Percentiles rank a stretch among this genome's conserved stretches.
These are phyloP conservation scores for Stenoptilia bipunctidactyla DNA, from an alignment of 2,888 invertebrate genomes.

Conservation along the genomic window DNA sequence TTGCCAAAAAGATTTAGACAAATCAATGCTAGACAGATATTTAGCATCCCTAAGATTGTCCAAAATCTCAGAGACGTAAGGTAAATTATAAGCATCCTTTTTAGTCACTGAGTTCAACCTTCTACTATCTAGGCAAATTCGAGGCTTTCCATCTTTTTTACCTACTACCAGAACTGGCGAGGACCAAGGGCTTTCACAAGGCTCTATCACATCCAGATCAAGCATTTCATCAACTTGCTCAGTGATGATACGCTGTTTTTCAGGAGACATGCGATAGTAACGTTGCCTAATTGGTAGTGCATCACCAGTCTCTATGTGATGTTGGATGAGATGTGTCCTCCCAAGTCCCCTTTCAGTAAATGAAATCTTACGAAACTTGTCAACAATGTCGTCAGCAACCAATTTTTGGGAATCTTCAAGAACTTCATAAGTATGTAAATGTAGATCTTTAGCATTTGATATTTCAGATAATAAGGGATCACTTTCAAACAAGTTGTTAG, in stretches of 20 bases:
- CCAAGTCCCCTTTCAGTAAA: constrained; percentile 14
- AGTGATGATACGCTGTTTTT: constrained; percentile 11
- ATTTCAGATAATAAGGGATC: not conserved
- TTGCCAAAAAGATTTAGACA: constrained; percentile 12
- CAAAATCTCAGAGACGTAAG: constrained; percentile 15
- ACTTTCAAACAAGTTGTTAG: not conserved
- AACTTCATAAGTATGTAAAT: constrained; percentile 2
- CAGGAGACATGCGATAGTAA: constrained; percentile 14
- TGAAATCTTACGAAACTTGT: constrained; percentile 12
- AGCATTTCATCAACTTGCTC: constrained; percentile 12
- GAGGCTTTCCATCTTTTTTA: constrained; percentile 13
- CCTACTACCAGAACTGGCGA: constrained; percentile 13
- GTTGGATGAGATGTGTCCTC: constrained; percentile 15
- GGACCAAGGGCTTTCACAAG: constrained; percentile 17
- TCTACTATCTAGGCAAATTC: constrained; percentile 16
- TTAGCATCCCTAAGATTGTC: constrained; percentile 13
- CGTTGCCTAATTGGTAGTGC: constrained; percentile 16
- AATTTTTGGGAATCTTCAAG: constrained; percentile 6
- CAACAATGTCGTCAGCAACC: constrained; percentile 8
- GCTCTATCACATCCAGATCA: constrained; percentile 7
- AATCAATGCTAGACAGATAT: constrained; percentile 12
- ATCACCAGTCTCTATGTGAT: constrained; percentile 19
- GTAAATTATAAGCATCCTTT: constrained; percentile 14
- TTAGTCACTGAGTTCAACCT: constrained; percentile 12
- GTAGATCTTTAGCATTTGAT: not conserved